Conservation (phyloP, 2,797 vertebrate genomes). For the Etheostoma nigrum region DNA sequence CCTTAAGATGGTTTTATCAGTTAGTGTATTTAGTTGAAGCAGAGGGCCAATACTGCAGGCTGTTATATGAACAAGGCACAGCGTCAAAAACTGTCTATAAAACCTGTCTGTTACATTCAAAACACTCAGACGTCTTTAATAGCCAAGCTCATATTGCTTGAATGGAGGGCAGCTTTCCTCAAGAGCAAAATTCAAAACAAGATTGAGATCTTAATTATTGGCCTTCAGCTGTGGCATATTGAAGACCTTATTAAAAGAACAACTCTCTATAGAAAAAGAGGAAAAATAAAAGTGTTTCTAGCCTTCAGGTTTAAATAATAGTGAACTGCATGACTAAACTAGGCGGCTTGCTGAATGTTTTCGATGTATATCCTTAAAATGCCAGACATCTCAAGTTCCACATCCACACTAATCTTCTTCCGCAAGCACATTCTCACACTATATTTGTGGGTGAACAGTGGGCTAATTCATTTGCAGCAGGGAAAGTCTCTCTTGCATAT, state of each 20-base stretch:
- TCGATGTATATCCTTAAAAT: conserved; percentile 71
- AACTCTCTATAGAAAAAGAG: conserved; percentile 39
- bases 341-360: conserved; percentile 67
- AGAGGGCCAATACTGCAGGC: conserved; percentile 37
- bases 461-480: conserved; percentile 79
- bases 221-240: conserved; percentile 53
- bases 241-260: conserved; percentile 52
- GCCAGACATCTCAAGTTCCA: conserved; percentile 77
- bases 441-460: conserved; percentile 76
- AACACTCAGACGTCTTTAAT: conserved; percentile 23
- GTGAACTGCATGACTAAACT: conserved; percentile 37
- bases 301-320: conserved; percentile 50
- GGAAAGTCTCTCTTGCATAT: conserved; percentile 77
- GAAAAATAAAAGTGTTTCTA: conserved; percentile 27
- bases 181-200: conserved; percentile 54
- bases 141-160: conserved; percentile 46
- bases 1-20: conserved; percentile 28
- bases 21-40: conserved; percentile 19
- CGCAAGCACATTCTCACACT: conserved; percentile 68
- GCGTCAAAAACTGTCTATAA: conserved; percentile 38
- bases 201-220: conserved; percentile 44
- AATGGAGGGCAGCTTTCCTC: conserved; percentile 54
- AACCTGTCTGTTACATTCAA: conserved; percentile 31
- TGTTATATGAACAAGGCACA: conserved; percentile 48
- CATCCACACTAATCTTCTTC: conserved; percentile 79